These are phyloP conservation scores for Volucella bombylans DNA, from an alignment of 2,888 invertebrate species.

Conservation along the genomic window DNA sequence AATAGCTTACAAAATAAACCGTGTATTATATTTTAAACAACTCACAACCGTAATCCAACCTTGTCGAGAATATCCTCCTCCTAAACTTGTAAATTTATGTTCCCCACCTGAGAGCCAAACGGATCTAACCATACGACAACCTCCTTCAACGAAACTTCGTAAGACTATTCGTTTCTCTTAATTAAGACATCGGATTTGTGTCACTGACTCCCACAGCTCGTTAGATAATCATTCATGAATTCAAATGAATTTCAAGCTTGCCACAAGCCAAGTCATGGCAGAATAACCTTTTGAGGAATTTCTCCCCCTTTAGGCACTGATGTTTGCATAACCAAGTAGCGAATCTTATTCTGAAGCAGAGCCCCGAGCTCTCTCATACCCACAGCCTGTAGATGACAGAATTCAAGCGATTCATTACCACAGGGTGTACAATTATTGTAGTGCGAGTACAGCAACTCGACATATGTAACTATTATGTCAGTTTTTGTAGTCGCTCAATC, in stretches of 20 bases:
- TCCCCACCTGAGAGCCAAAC: background rate
- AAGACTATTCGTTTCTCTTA: slow-evolving; percentile 33
- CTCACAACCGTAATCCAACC: too few relatives aligned
- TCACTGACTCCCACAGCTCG: slow-evolving; percentile 44
- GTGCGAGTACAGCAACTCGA: slow-evolving; percentile 17
- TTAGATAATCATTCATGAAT: slow-evolving; percentile 52
- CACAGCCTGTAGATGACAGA: slow-evolving; percentile 59
- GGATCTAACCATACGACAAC: background rate
- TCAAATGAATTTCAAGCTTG: slow-evolving; percentile 54
- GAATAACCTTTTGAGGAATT: slow-evolving; percentile 17
- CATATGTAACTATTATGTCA: slow-evolving; percentile 44
- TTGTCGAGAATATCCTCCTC: too few relatives aligned
- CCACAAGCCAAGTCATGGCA: background rate
- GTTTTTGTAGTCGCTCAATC: slow-evolving; percentile 28
- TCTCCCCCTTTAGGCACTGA: background rate
- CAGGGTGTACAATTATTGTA: slow-evolving; percentile 39
- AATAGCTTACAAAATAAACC: too few relatives aligned
- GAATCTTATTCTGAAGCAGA: background rate
- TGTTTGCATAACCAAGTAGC: slow-evolving; percentile 41
- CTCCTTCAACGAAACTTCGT: slow-evolving; percentile 18
- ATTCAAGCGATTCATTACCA: slow-evolving; percentile 43
- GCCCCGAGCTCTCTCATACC: slow-evolving; percentile 18
- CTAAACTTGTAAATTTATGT: too few relatives aligned
- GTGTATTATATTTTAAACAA: too few relatives aligned
- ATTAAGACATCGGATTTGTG: slow-evolving; percentile 49